Percentiles rank a stretch among this genome's conserved stretches.
Evolutionary conservation across 2,797 vertebrate genomes (phyloP).

Genomic region (Peromyscus attwateri): DNA sequence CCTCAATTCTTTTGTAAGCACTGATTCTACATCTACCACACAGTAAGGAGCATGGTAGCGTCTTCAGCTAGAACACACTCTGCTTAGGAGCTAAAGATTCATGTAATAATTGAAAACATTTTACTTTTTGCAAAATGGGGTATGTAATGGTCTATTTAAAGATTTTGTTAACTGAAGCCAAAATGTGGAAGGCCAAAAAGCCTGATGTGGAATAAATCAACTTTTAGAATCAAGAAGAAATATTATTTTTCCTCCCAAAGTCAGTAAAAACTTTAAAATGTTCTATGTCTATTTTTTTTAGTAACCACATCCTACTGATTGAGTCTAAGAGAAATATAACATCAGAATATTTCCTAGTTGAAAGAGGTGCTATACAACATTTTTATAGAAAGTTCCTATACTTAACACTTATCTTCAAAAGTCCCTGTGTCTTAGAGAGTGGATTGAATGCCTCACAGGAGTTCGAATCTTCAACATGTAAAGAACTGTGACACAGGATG

Average conservation of each 20-base stretch:
- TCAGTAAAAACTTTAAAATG: slow-evolving; percentile 63
- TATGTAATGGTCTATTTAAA: slow-evolving; percentile 69
- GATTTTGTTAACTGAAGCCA: slow-evolving; percentile 54
- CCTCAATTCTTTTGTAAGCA: slow-evolving; percentile 56
- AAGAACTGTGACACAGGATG: background rate
- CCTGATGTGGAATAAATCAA: slow-evolving; percentile 57
- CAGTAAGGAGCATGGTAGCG: slow-evolving; percentile 52
- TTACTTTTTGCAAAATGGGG: slow-evolving; percentile 60
- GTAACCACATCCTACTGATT: slow-evolving; percentile 57
- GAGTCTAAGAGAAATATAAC: slow-evolving; percentile 35
- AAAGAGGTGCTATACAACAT: slow-evolving; percentile 32
- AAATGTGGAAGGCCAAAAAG: slow-evolving; percentile 58
- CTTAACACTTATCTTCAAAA: slow-evolving; percentile 20
- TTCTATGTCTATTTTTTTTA: slow-evolving; percentile 55
- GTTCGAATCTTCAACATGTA: background rate
- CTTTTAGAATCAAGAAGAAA: slow-evolving; percentile 58
- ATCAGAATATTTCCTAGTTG: slow-evolving; percentile 53
- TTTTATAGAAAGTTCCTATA: slow-evolving; percentile 39
- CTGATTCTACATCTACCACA: slow-evolving; percentile 64
- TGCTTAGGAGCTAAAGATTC: slow-evolving; percentile 58
- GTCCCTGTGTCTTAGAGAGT: background rate
- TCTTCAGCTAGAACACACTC: slow-evolving; percentile 63
- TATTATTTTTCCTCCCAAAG: slow-evolving; percentile 50
- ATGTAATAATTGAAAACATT: slow-evolving; percentile 79
- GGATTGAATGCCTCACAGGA: background rate